Percentiles rank a stretch among this genome's conserved stretches.
Conservation (phyloP, 2,888 invertebrate species). For the Epinotia nisella region DNA sequence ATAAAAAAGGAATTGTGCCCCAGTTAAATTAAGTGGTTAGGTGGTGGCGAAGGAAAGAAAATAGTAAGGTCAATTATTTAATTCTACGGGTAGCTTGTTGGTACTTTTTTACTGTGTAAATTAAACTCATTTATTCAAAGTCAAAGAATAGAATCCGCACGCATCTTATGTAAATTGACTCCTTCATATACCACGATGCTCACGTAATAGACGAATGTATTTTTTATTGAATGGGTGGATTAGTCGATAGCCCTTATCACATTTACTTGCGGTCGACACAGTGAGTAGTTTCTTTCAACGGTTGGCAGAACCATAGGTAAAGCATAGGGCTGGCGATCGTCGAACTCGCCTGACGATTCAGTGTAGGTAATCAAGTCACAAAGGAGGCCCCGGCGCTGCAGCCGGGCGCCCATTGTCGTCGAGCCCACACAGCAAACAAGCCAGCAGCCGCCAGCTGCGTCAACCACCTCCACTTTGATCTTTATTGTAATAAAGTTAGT, state of each 20-base stretch:
- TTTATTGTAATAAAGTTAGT: constrained; percentile 82
- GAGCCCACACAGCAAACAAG: constrained; percentile 16
- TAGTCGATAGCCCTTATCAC: neutral
- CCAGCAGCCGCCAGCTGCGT: constrained; percentile 51
- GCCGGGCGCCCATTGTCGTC: neutral
- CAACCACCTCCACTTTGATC: constrained; percentile 66
- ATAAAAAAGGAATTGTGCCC: too few species aligned
- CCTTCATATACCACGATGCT: too few species aligned
- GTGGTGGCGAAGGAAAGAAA: too few species aligned
- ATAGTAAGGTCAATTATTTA: too few species aligned
- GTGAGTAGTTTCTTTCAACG: neutral
- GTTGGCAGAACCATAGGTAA: neutral
- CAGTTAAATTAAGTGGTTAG: too few species aligned
- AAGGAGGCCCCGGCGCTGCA: neutral
- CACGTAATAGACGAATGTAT: neutral
- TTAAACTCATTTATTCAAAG: too few species aligned
- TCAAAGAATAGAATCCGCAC: too few species aligned
- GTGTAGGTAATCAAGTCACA: neutral
- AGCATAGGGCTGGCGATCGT: neutral
- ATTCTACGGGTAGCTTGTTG: too few species aligned
- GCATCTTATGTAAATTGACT: too few species aligned
- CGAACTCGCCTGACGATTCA: neutral
- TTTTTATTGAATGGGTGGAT: neutral
- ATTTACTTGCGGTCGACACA: neutral
- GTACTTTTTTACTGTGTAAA: too few species aligned